phyloP scores from a whole-genome alignment of 1,140 invertebrate species.

The Wiebesia pumilae region DNA sequence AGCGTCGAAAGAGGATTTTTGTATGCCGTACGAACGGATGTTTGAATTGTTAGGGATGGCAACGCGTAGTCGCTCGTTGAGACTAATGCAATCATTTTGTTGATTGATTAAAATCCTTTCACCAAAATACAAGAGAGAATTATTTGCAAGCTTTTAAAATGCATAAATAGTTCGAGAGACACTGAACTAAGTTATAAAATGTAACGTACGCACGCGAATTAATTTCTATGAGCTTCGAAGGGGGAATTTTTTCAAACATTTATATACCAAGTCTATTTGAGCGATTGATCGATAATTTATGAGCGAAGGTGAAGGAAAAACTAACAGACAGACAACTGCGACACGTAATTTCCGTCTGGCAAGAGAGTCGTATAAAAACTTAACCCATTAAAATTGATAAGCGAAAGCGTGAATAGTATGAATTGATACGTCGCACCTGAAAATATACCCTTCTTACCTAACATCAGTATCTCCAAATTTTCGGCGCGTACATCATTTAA shows the following conservation, averaged over 20 bases:
- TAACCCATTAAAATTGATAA: neutral
- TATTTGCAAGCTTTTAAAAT: too few relatives aligned
- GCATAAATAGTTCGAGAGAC: neutral
- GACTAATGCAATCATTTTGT: constrained; percentile 22
- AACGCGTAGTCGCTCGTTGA: neutral
- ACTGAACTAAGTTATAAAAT: neutral
- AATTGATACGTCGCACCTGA: neutral
- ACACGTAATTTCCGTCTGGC: neutral
- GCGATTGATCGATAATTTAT: too few relatives aligned
- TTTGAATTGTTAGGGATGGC: constrained; percentile 2
- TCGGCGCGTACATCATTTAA: neutral
- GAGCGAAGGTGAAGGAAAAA: neutral
- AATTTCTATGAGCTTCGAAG: too few relatives aligned
- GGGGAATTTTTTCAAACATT: too few relatives aligned
- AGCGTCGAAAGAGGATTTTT: constrained; percentile 7
- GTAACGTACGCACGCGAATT: neutral
- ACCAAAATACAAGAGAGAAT: neutral
- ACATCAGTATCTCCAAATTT: neutral
- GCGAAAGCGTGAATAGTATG: too few relatives aligned
- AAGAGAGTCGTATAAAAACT: neutral
- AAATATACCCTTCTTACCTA: neutral
- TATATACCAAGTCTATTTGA: too few relatives aligned
- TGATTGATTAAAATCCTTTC: constrained; percentile 27
- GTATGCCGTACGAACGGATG: neutral
- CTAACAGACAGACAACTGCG: neutral